phyloP scores from a whole-genome alignment of 37 sponge, comb jelly and placozoan species.

The Amphimedon queenslandica region DNA sequence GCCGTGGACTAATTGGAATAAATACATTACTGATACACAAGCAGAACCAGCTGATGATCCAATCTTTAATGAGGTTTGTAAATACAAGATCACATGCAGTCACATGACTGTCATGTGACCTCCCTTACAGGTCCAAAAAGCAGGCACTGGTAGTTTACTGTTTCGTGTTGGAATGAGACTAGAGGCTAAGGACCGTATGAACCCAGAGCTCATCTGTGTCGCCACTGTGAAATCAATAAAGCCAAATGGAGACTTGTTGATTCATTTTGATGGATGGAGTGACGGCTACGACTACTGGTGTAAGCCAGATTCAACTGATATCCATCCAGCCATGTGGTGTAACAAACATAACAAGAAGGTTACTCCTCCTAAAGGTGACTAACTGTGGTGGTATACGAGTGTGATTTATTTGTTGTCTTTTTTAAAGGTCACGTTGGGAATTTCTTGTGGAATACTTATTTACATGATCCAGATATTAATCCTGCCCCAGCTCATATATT shows the following conservation, averaged over 20 bases:
- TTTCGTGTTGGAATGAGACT: slow-evolving; percentile 56
- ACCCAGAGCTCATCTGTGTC: slow-evolving; percentile 64
- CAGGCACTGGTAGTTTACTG: slow-evolving; percentile 35
- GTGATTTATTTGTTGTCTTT: too few relatives aligned
- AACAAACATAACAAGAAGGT: slow-evolving; percentile 31
- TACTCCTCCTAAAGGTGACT: slow-evolving; percentile 40
- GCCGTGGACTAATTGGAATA: slow-evolving; percentile 42
- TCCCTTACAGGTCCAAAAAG: slow-evolving; percentile 47
- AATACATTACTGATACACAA: slow-evolving; percentile 24
- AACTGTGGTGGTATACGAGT: too few relatives aligned
- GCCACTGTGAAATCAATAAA: slow-evolving; percentile 55
- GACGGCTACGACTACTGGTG: slow-evolving; percentile 71
- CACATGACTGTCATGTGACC: too few relatives aligned
- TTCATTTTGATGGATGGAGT: slow-evolving; percentile 90
- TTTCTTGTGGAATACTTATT: slow-evolving; percentile 69
- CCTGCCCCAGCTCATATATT: slow-evolving; percentile 76
- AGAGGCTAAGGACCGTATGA: slow-evolving; percentile 69
- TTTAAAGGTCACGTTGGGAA: too few relatives aligned
- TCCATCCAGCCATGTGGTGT: slow-evolving; percentile 76
- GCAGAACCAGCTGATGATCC: slow-evolving; percentile 38
- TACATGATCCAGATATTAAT: slow-evolving; percentile 14
- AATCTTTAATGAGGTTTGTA: slow-evolving; percentile 37
- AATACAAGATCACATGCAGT: too few relatives aligned
- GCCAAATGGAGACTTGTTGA: slow-evolving; percentile 37
- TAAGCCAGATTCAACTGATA: slow-evolving; percentile 33